A percentile compares a stretch with the other conserved stretches of the same genome.
Conservation (phyloP, 23 tunicate genomes). For the Phallusia fumigata region DNA sequence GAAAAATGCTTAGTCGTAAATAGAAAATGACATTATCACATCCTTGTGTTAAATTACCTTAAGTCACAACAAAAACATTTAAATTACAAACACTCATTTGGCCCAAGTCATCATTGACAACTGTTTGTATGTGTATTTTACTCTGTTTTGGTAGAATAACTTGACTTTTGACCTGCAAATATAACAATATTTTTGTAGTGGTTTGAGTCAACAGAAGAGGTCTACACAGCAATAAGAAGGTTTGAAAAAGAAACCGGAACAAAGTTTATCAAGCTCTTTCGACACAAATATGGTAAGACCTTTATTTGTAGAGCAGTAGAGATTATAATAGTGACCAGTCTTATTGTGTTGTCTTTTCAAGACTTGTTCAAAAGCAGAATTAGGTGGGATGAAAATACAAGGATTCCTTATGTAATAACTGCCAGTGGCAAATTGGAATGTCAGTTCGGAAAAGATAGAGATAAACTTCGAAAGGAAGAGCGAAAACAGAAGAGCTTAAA, state of each 20-base stretch:
- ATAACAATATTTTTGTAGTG: neutral
- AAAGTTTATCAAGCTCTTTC: neutral
- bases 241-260: slow-evolving; percentile 1
- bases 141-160: too few relatives aligned
- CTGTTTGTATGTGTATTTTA: too few relatives aligned
- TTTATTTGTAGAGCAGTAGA: too few relatives aligned
- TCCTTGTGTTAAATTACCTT: too few relatives aligned
- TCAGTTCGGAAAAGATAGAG: neutral
- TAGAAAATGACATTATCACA: too few relatives aligned
- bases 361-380: slow-evolving; percentile 1
- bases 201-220: neutral
- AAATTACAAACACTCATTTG: too few relatives aligned
- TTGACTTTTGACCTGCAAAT: too few relatives aligned
- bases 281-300: neutral
- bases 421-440: slow-evolving; percentile 9
- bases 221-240: neutral
- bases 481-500: neutral
- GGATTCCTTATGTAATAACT: neutral
- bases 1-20: too few relatives aligned
- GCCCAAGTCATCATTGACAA: too few relatives aligned
- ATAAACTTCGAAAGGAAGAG: neutral
- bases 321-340: too few relatives aligned
- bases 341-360: neutral
- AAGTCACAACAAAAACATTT: too few relatives aligned
- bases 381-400: slow-evolving; percentile 4